A percentile compares a stretch with the other conserved stretches of the same genome.
Evolutionary conservation across 35 echinoderm and acorn worm genomes (phyloP).

Genomic region (Stichopus chloronotus): DNA sequence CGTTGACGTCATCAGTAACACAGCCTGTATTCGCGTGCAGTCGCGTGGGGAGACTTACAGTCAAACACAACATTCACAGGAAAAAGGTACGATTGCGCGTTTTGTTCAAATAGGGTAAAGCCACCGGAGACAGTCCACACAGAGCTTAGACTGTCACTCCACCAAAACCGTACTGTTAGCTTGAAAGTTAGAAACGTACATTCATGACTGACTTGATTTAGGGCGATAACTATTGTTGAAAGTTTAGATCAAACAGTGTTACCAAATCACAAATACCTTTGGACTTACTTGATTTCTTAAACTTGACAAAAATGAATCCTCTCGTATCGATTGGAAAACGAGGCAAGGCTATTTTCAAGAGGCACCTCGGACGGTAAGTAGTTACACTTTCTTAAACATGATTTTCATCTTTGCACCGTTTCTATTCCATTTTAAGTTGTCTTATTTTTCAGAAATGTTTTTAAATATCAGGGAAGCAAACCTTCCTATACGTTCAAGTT

Average conservation of each 20-base stretch:
- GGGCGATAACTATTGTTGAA: no score
- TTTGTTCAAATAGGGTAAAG: background rate
- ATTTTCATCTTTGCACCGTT: no score
- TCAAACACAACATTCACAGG: background rate
- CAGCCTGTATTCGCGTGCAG: background rate
- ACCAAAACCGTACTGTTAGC: no score
- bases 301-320: background rate
- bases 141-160: background rate
- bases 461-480: no score
- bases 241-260: no score
- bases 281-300: background rate
- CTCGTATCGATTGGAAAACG: constrained; percentile 22
- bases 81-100: background rate
- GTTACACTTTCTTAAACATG: background rate
- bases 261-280: no score
- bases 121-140: background rate
- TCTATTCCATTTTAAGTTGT: no score
- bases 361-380: constrained; percentile 24
- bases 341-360: constrained; percentile 40
- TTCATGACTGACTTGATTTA: no score
- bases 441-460: no score
- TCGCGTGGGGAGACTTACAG: background rate
- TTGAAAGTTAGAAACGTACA: no score
- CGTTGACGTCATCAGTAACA: background rate
- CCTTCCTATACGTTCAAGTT: no score